Evolutionary conservation across 2,888 invertebrate genomes (phyloP).

Genomic region (Micoletzkya japonica): DNA sequence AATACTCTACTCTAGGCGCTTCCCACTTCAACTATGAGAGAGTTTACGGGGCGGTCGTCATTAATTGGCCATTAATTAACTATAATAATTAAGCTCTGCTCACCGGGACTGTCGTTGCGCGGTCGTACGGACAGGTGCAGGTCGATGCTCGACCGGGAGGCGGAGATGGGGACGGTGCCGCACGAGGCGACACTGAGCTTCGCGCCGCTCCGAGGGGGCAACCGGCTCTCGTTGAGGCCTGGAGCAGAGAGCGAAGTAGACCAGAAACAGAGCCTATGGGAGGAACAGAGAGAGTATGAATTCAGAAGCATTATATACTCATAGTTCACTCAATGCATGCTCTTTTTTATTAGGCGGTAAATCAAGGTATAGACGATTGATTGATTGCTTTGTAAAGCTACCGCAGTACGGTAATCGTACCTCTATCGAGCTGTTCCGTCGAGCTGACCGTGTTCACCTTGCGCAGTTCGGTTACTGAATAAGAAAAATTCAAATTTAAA

Average conservation of each 20-base stretch:
- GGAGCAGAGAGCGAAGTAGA: not conserved
- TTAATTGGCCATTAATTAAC: too few species aligned
- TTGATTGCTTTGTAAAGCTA: not conserved
- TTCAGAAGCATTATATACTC: not conserved
- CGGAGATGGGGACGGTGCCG: constrained; percentile 39
- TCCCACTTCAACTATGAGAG: too few species aligned
- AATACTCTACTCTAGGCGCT: too few species aligned
- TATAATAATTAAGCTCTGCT: too few species aligned
- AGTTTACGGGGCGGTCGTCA: too few species aligned
- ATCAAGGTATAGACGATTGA: not conserved
- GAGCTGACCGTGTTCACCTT: constrained; percentile 38
- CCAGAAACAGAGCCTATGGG: not conserved
- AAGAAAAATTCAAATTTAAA: not conserved
- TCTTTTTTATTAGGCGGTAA: not conserved
- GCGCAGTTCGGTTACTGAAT: constrained; percentile 24
- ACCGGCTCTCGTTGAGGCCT: not conserved
- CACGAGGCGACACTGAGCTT: constrained; percentile 43
- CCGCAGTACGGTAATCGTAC: not conserved
- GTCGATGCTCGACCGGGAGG: constrained; percentile 46
- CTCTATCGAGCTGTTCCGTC: constrained; percentile 52
- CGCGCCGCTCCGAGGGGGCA: constrained; percentile 13
- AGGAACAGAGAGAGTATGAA: not conserved
- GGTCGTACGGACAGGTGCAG: constrained; percentile 32
- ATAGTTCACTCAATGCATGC: not conserved
- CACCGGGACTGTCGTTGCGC: constrained; percentile 10